Percentiles rank a stretch among this genome's conserved stretches.
Evolutionary conservation across 2,888 invertebrate species (phyloP).

Genomic region (Cryptocephalus moraei): DNA sequence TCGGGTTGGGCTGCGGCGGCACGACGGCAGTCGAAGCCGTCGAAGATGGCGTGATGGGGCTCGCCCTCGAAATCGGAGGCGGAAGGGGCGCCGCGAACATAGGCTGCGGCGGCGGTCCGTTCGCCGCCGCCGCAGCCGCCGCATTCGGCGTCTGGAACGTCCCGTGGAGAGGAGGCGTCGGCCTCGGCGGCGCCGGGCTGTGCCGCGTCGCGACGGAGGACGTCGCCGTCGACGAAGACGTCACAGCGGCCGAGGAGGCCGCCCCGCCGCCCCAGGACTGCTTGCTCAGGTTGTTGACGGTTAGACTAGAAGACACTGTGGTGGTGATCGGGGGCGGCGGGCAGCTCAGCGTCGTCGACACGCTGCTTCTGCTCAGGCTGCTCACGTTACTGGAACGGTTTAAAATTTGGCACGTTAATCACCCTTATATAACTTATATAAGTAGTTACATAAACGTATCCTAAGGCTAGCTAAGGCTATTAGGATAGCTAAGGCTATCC

Average conservation of each 20-base stretch:
- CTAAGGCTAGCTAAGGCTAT: too few species aligned
- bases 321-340: constrained; percentile 37
- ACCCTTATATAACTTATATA: too few species aligned
- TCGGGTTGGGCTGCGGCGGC: constrained; percentile 50
- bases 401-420: too few species aligned
- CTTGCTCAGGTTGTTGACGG: constrained; percentile 12
- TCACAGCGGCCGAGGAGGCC: constrained; percentile 8
- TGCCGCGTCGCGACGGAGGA: constrained; percentile 34
- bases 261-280: constrained; percentile 16
- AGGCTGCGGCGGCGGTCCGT: constrained; percentile 21
- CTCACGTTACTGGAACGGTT: constrained; percentile 66
- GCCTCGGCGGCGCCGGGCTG: constrained; percentile 42
- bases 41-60: constrained; percentile 52
- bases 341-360: constrained; percentile 33
- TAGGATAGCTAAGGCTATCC: too few species aligned
- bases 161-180: constrained; percentile 9
- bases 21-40: constrained; percentile 26
- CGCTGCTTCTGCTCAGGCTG: constrained; percentile 65
- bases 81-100: not conserved
- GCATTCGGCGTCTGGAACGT: not conserved
- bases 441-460: too few species aligned
- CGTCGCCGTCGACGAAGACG: constrained; percentile 11
- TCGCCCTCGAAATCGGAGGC: constrained; percentile 48
- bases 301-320: constrained; percentile 48
- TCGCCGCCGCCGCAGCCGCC: not conserved